Base-by-base conservation (phyloP, 1,140 invertebrate genomes). In the Achatina immaculata region DNA sequence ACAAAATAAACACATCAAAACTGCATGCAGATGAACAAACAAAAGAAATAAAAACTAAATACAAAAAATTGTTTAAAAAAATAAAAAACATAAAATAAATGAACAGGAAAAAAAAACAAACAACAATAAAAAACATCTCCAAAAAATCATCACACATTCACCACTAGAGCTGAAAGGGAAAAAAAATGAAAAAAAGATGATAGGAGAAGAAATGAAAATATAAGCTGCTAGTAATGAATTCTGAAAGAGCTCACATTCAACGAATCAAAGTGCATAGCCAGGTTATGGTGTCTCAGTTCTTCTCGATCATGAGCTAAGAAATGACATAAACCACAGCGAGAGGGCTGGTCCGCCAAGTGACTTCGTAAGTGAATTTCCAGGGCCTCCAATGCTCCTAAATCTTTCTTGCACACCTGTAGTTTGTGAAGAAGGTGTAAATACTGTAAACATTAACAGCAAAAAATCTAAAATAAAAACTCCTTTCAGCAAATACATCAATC, bases 291-390 rank as follows among this genome's bases (percentile, higher is more conserved):
- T 43, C 84, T 73, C 38, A 90, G 78, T 31, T 89, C 83, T 38
- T 86, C 83, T 16, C 83, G 80, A 51, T 81, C 83, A n/a, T 89
- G 86, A 0, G 87, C 77, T 11, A 86, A 78, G 81, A 87, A 90
- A 74, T 88, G 87, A 84, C 90, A 90, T 28, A 88, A 68, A 24
- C 81, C 84, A 86, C 90, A 90, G 16, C 82, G 83, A 65, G 84
- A 85, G 19, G 85, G 83, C 11, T 83, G 78, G 48, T 88, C 88
- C 31, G 87, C 86, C 62, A 90, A 81, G 79, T 90, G 90, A 9
- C 84, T 86, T 62, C 88, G 83, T 28, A 90, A 79, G 78, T 90
- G 90, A 58, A 84, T 81, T 48, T 83, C 85, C 42, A 90, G 78
- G 3, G 82, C 84, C 38, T 87, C 85, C 31, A 84, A 11, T 19